phyloP scores from a whole-genome alignment of 2,888 invertebrate species.

The Dasysyrphus albostriatus region DNA sequence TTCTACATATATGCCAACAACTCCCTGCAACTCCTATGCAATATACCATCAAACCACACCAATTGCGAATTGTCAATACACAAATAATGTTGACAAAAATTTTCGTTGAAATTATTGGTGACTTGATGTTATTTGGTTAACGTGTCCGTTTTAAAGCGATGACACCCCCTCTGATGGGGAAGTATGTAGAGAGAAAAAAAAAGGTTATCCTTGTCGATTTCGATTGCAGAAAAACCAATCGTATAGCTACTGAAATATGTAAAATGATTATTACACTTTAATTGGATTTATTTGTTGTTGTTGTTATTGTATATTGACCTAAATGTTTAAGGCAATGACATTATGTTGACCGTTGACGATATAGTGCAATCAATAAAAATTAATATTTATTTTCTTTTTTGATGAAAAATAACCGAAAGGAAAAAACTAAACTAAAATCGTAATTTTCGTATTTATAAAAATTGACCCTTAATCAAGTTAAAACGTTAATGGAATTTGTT shows the following conservation, averaged over 20 bases:
- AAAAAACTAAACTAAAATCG: too few relatives aligned
- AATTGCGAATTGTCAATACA: slow-evolving; percentile 30
- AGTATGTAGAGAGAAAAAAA: slow-evolving; percentile 9
- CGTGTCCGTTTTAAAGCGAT: slow-evolving; percentile 42
- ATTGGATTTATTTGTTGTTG: slow-evolving; percentile 37
- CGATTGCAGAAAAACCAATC: slow-evolving; percentile 43
- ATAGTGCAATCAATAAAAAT: slow-evolving; percentile 35
- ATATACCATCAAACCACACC: slow-evolving; percentile 12
- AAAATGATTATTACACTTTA: slow-evolving; percentile 50
- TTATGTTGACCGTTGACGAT: neutral
- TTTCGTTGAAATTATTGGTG: slow-evolving; percentile 40
- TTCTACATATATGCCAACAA: too few relatives aligned
- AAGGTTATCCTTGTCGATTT: neutral
- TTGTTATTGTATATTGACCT: slow-evolving; percentile 33
- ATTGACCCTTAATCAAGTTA: too few relatives aligned
- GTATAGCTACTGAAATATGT: too few relatives aligned
- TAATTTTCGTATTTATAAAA: too few relatives aligned
- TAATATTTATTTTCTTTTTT: neutral
- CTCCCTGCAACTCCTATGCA: too few relatives aligned
- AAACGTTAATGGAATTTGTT: too few relatives aligned
- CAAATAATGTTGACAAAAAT: slow-evolving; percentile 45
- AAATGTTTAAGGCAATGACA: slow-evolving; percentile 1
- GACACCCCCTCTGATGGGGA: slow-evolving; percentile 28
- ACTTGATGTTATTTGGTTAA: slow-evolving; percentile 44
- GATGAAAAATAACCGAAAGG: neutral